phyloP scores from a whole-genome alignment of 1,140 invertebrate genomes.

The Pseudoatta argentina region DNA sequence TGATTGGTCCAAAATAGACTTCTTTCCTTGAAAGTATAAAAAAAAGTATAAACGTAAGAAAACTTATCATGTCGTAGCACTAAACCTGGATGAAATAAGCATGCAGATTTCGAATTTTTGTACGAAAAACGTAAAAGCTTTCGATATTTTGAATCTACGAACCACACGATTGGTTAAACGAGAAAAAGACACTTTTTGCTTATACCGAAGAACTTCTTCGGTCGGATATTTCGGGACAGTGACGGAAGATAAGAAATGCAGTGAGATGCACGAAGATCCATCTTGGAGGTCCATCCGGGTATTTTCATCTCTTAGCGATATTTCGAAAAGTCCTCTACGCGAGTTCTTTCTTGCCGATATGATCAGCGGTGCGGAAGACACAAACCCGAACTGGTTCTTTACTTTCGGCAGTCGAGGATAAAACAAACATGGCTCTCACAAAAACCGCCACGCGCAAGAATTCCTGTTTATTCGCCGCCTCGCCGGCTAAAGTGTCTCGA shows the following conservation, averaged over 20 bases:
- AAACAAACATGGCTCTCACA: conserved; percentile 51
- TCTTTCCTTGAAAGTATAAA: background rate
- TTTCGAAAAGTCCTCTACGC: conserved; percentile 52
- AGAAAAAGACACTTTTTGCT: conserved; percentile 7
- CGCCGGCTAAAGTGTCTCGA: conserved; percentile 48
- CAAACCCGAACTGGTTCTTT: conserved; percentile 38
- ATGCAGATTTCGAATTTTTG: background rate
- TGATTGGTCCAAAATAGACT: too few relatives aligned
- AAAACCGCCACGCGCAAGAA: conserved; percentile 52
- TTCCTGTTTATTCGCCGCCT: conserved; percentile 59
- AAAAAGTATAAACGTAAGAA: background rate
- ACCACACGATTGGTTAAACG: background rate
- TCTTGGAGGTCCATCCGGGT: conserved; percentile 48
- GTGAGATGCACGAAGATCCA: conserved; percentile 10
- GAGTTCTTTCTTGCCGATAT: conserved; percentile 48
- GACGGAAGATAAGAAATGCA: conserved; percentile 44
- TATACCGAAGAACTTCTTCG: conserved; percentile 5
- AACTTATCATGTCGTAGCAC: background rate
- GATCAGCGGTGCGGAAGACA: conserved; percentile 55
- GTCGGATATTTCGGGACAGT: conserved; percentile 40
- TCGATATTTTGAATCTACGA: conserved; percentile 6
- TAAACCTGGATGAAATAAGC: background rate
- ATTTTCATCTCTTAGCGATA: conserved; percentile 61
- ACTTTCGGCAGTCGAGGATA: conserved; percentile 45
- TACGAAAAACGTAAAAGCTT: background rate